phyloP scores from a whole-genome alignment of 2,113 vertebrate genomes.

The Lophura nycthemera region DNA sequence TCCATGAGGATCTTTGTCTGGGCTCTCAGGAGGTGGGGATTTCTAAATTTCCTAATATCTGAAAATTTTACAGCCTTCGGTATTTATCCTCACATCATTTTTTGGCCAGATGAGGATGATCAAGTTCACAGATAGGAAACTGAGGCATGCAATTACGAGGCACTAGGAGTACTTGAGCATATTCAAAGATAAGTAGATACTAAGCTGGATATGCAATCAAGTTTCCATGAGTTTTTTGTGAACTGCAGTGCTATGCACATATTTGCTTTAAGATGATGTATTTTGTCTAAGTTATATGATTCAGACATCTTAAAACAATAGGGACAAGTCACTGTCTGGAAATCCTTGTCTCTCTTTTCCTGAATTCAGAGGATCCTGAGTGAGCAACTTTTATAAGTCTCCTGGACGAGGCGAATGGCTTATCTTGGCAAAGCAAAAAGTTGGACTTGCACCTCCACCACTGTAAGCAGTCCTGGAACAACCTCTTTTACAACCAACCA shows the following conservation, averaged over 20 bases:
- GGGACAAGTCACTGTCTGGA: background rate
- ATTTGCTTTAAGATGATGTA: background rate
- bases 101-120: background rate
- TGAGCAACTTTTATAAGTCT: background rate
- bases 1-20: accelerated
- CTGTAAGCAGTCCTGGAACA: background rate
- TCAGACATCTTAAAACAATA: background rate
- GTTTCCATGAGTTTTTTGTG: background rate
- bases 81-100: background rate
- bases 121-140: background rate
- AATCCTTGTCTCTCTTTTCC: background rate
- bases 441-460: background rate
- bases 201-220: background rate
- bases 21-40: background rate
- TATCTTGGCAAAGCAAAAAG: background rate
- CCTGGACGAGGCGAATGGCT: background rate
- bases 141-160: background rate
- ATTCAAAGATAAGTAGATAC: background rate
- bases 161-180: background rate
- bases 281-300: background rate
- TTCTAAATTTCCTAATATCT: background rate
- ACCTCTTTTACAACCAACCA: background rate
- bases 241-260: background rate
- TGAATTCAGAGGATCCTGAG: background rate
- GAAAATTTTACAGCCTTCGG: background rate